Evolutionary conservation across 92 coral and sea anemone species (phyloP).

Genomic region (Metridium senile): DNA sequence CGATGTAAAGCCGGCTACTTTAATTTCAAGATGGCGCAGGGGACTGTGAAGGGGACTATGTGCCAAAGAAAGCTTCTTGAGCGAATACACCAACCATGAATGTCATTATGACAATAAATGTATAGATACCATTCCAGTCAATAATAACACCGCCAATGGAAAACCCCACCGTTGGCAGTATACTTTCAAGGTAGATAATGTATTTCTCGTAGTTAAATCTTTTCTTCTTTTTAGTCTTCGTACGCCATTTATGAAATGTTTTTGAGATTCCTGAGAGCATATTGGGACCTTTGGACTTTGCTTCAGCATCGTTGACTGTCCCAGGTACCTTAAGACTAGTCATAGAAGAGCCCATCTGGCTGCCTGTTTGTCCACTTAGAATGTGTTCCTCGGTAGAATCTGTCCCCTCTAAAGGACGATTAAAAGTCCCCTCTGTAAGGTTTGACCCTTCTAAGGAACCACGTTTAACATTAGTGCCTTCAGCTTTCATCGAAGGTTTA

Average conservation of each 20-base stretch:
- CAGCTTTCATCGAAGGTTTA: background rate
- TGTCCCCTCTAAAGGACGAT: background rate
- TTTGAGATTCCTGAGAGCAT: slow-evolving; percentile 84
- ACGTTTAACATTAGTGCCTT: background rate
- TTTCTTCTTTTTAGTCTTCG: slow-evolving; percentile 82
- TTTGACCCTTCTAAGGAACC: too few relatives aligned
- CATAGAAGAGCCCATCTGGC: background rate
- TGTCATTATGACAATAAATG: slow-evolving; percentile 72
- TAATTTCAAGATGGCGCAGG: too few relatives aligned
- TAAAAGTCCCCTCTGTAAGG: slow-evolving; percentile 1
- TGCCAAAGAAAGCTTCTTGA: slow-evolving; percentile 93
- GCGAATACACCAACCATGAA: slow-evolving; percentile 91
- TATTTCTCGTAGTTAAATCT: slow-evolving; percentile 90
- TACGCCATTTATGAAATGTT: slow-evolving; percentile 88
- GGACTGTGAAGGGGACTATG: too few relatives aligned
- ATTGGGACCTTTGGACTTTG: slow-evolving; percentile 23
- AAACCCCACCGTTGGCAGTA: slow-evolving; percentile 88
- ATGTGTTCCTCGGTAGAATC: background rate
- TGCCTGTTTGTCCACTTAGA: slow-evolving; percentile 2
- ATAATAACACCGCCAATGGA: slow-evolving; percentile 91
- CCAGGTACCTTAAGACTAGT: slow-evolving; percentile 26
- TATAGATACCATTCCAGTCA: slow-evolving; percentile 88
- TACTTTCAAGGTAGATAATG: slow-evolving; percentile 83
- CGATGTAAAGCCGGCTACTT: too few relatives aligned
- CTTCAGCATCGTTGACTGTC: background rate